A percentile compares a stretch with the other conserved stretches of the same genome.
These are phyloP conservation scores for Atopsyche davidsoni DNA, from an alignment of 1,140 invertebrate genomes.

Conservation along the genomic window DNA sequence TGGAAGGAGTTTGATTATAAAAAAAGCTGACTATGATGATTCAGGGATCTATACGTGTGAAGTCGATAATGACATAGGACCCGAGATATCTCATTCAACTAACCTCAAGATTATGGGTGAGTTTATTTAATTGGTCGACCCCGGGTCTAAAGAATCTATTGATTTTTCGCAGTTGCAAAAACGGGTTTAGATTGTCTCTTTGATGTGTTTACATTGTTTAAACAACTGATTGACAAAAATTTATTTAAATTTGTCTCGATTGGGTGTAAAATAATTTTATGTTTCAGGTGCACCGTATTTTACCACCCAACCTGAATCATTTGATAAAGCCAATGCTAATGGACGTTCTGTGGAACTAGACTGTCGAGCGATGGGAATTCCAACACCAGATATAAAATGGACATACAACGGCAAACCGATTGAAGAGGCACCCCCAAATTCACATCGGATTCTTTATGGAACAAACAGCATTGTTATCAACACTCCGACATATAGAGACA, in stretches of 20 bases:
- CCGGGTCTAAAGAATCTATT: constrained; percentile 5
- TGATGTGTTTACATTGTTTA: no score
- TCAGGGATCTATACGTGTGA: constrained; percentile 84
- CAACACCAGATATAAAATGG: constrained; percentile 89
- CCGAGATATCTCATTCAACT: constrained; percentile 77
- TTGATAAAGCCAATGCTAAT: constrained; percentile 87
- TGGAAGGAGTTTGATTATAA: constrained; percentile 87
- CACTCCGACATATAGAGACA: constrained; percentile 80
- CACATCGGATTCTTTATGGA: constrained; percentile 57
- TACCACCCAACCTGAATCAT: constrained; percentile 80
- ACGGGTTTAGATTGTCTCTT: no score
- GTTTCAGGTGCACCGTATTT: constrained; percentile 80
- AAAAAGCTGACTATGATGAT: constrained; percentile 78
- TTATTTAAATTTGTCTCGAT: no score
- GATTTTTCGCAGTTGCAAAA: no score
- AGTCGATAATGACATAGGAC: constrained; percentile 84
- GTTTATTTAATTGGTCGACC: constrained; percentile 8
- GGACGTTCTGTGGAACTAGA: constrained; percentile 75
- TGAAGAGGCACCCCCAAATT: constrained; percentile 66
- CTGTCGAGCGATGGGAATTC: constrained; percentile 83
- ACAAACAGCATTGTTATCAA: constrained; percentile 75
- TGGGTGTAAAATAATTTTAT: no score
- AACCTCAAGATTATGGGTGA: constrained; percentile 69
- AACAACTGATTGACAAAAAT: no score
- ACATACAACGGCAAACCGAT: constrained; percentile 93